Percentiles rank a stretch among this genome's conserved stretches.
phyloP scores from a whole-genome alignment of 2,113 vertebrate species.

The Conger conger region DNA sequence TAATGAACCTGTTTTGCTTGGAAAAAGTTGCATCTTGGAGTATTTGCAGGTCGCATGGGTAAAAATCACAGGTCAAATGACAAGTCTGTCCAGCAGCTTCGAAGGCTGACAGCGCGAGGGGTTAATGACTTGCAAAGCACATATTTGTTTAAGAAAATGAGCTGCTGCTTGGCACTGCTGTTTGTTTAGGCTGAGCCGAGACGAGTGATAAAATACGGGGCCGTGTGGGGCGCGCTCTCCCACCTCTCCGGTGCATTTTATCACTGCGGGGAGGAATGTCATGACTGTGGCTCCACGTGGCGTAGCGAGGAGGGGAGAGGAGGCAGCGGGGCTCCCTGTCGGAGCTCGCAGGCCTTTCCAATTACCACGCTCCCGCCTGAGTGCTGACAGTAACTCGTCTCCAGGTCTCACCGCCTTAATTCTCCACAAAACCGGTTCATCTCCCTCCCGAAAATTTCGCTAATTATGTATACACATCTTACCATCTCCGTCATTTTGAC shows the following conservation, averaged over 20 bases:
- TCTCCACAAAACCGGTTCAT: conserved; percentile 53
- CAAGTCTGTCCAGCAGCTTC: background rate
- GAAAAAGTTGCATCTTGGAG: background rate
- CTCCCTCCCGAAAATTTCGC: conserved; percentile 43
- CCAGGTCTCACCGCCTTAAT: conserved; percentile 62
- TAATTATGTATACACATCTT: conserved; percentile 51
- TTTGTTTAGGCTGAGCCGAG: conserved; percentile 43
- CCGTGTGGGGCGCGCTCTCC: conserved; percentile 38
- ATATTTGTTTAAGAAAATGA: conserved; percentile 54
- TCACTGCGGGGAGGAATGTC: conserved; percentile 66
- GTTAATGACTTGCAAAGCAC: conserved; percentile 29
- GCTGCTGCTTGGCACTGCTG: conserved; percentile 50
- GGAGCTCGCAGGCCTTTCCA: conserved; percentile 48
- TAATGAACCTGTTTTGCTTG: background rate
- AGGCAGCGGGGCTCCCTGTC: conserved; percentile 16
- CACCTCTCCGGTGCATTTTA: conserved; percentile 36
- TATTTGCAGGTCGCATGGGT: background rate
- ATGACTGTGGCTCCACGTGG: conserved; percentile 71
- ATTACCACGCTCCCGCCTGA: conserved; percentile 56
- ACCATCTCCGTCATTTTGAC: background rate
- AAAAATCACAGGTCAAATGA: background rate
- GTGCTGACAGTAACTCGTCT: conserved; percentile 58
- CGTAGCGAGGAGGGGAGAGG: conserved; percentile 43
- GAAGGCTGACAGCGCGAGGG: conserved; percentile 19
- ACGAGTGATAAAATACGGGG: conserved; percentile 54